Evolutionary conservation across 2,888 invertebrate genomes (phyloP).

Genomic region (Andricus quercusramuli): DNA sequence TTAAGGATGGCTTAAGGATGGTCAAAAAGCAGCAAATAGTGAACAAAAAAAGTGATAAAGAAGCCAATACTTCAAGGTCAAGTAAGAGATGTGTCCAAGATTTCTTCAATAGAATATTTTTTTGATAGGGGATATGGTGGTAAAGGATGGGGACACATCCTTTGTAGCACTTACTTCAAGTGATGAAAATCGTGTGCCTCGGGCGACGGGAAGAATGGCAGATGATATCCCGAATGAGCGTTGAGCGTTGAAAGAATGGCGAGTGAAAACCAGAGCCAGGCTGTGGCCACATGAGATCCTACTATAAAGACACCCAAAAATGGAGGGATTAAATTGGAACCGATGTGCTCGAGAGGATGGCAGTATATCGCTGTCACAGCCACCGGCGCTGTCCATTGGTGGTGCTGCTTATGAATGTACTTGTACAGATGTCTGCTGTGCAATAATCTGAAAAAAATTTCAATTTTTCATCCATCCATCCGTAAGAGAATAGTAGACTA

Average conservation of each 20-base stretch:
- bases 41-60: too few species aligned
- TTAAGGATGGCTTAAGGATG: too few species aligned
- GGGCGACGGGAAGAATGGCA: slow-evolving; percentile 91
- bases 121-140: neutral
- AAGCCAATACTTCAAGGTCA: too few species aligned
- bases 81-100: too few species aligned
- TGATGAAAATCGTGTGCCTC: slow-evolving; percentile 94
- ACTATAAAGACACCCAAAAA: slow-evolving; percentile 87
- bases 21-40: too few species aligned
- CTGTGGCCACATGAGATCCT: slow-evolving; percentile 88
- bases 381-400: slow-evolving; percentile 93
- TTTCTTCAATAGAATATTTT: neutral
- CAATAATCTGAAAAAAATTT: slow-evolving; percentile 81
- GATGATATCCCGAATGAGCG: slow-evolving; percentile 91
- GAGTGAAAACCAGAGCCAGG: slow-evolving; percentile 89
- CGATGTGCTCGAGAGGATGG: slow-evolving; percentile 87
- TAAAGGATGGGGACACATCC: neutral
- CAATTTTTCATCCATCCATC: neutral
- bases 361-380: slow-evolving; percentile 91
- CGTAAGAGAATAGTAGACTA: too few species aligned
- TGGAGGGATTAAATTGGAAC: slow-evolving; percentile 89
- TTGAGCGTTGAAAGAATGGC: slow-evolving; percentile 90
- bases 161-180: slow-evolving; percentile 83
- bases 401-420: slow-evolving; percentile 91
- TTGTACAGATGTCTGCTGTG: slow-evolving; percentile 88